Conservation (phyloP, 1,140 invertebrate genomes). For the Lerema accius region DNA sequence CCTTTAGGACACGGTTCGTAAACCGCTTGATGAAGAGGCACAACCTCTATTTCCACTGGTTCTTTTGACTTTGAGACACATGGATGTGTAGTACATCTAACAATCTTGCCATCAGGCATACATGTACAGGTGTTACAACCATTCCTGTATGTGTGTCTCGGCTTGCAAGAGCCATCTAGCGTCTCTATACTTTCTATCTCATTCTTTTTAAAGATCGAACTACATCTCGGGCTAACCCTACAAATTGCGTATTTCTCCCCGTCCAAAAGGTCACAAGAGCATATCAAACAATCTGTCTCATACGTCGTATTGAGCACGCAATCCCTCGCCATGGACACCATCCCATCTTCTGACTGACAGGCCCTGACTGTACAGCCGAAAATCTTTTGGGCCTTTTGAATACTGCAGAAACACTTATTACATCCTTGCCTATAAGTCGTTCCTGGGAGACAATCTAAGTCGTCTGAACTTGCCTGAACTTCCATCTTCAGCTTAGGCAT, state of each 20-base stretch:
- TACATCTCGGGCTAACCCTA: conserved; percentile 41
- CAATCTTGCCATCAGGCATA: conserved; percentile 53
- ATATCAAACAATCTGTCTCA: conserved; percentile 54
- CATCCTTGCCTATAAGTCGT: conserved; percentile 52
- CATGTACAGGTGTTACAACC: conserved; percentile 62
- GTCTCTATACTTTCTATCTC: conserved; percentile 11
- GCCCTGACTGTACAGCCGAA: conserved; percentile 47
- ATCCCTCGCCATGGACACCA: conserved; percentile 32
- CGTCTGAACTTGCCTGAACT: conserved; percentile 37
- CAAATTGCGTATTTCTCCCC: conserved; percentile 48
- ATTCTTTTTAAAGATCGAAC: neutral
- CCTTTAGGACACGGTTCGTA: conserved; percentile 49
- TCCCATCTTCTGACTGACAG: conserved; percentile 25
- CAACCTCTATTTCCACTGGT: conserved; percentile 45
- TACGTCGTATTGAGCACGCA: conserved; percentile 53
- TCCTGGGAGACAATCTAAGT: conserved; percentile 47
- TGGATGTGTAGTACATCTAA: conserved; percentile 48
- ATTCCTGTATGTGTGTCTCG: conserved; percentile 51
- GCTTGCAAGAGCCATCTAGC: conserved; percentile 61
- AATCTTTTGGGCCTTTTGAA: conserved; percentile 39
- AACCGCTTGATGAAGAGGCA: conserved; percentile 46
- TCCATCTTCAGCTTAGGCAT: conserved; percentile 7
- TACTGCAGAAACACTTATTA: conserved; percentile 54
- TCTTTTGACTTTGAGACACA: conserved; percentile 39
- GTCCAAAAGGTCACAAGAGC: conserved; percentile 43